Evolutionary conservation across 2,797 vertebrate genomes (phyloP).

Genomic region (Channallabes apus): DNA sequence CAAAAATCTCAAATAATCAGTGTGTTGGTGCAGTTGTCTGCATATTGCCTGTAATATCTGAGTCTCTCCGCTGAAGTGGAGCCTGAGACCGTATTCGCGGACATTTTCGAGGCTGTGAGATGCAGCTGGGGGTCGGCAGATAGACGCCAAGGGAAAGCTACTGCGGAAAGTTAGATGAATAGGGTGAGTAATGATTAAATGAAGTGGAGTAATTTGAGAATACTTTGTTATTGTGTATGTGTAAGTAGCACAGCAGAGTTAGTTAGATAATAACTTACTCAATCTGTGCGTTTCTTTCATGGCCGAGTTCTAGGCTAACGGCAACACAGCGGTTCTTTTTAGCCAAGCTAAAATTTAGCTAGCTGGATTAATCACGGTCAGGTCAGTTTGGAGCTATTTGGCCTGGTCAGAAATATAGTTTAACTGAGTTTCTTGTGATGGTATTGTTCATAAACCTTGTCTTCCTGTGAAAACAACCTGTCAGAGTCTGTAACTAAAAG

Average conservation of each 20-base stretch:
- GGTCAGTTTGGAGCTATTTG: neutral
- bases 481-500: neutral
- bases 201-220: neutral
- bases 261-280: neutral
- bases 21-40: neutral
- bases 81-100: neutral
- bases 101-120: slow-evolving; percentile 31
- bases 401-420: neutral
- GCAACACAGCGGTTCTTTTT: neutral
- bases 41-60: neutral
- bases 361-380: neutral
- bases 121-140: neutral
- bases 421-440: neutral
- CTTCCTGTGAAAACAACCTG: neutral
- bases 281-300: slow-evolving; percentile 5
- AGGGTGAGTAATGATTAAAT: neutral
- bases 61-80: neutral
- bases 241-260: neutral
- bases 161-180: neutral
- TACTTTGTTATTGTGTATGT: neutral
- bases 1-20: no score
- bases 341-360: neutral
- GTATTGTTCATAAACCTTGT: neutral
- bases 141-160: neutral
- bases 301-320: slow-evolving; percentile 22